These are phyloP conservation scores for Bradypodion pumilum DNA, from an alignment of 2,797 vertebrate species.

Conservation along the genomic window DNA sequence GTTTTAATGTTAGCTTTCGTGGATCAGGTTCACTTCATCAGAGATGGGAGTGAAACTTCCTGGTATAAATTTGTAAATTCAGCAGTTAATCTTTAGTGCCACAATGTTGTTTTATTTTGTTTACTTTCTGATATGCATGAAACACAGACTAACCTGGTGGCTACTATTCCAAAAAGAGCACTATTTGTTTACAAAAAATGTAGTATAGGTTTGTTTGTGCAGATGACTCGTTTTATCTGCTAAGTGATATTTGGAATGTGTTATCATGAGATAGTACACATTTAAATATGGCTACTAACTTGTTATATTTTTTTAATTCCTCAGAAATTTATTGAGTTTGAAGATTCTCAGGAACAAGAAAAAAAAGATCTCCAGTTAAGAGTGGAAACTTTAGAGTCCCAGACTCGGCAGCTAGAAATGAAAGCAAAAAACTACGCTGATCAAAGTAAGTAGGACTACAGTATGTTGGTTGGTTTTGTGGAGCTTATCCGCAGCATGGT, in stretches of 20 bases:
- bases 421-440: constrained; percentile 96
- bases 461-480: background rate
- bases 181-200: background rate
- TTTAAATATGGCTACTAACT: background rate
- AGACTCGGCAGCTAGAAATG: constrained; percentile 91
- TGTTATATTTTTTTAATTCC: constrained; percentile 48
- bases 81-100: too few relatives aligned
- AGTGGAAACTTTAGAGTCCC: constrained; percentile 88
- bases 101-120: too few relatives aligned
- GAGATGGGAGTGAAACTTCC: too few relatives aligned
- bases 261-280: background rate
- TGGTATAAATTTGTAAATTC: too few relatives aligned
- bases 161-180: too few relatives aligned
- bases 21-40: too few relatives aligned
- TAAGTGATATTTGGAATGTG: background rate
- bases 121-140: too few relatives aligned
- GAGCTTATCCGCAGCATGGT: background rate
- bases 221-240: background rate
- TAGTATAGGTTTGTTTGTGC: background rate
- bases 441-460: constrained; percentile 90
- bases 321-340: constrained; percentile 94
- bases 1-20: too few relatives aligned
- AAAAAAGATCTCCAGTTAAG: constrained; percentile 93
- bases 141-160: too few relatives aligned
- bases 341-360: constrained; percentile 96